Evolutionary conservation across 2,797 vertebrate species (phyloP).

Genomic region (Tragopan temminckii): DNA sequence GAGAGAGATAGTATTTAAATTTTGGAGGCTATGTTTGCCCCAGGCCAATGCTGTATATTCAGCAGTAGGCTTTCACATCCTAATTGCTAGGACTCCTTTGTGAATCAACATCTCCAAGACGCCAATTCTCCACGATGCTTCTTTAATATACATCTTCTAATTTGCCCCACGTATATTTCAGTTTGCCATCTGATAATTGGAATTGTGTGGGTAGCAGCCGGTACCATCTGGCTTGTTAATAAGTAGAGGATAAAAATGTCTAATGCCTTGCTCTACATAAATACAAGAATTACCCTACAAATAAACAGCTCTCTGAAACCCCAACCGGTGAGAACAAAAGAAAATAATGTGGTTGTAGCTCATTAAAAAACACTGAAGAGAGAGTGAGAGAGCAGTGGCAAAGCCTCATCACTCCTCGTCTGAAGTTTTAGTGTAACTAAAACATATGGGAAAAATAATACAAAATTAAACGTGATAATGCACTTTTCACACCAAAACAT

Average conservation of each 20-base stretch:
- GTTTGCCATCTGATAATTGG: slow-evolving; percentile 78
- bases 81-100: slow-evolving; percentile 63
- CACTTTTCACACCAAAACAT: slow-evolving; percentile 75
- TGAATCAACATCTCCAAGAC: slow-evolving; percentile 67
- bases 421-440: slow-evolving; percentile 71
- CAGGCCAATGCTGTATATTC: not conserved
- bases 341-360: slow-evolving; percentile 46
- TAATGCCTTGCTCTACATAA: slow-evolving; percentile 77
- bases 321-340: slow-evolving; percentile 66
- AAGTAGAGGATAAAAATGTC: slow-evolving; percentile 78
- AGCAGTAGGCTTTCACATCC: slow-evolving; percentile 60
- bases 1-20: not conserved
- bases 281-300: slow-evolving; percentile 74
- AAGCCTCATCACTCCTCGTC: slow-evolving; percentile 34
- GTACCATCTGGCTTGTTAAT: slow-evolving; percentile 78
- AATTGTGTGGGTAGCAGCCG: slow-evolving; percentile 75
- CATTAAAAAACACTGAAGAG: slow-evolving; percentile 48
- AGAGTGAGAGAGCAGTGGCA: slow-evolving; percentile 30
- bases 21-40: not conserved
- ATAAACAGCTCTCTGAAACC: slow-evolving; percentile 73
- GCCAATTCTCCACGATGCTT: slow-evolving; percentile 58
- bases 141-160: slow-evolving; percentile 75
- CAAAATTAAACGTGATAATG: slow-evolving; percentile 69
- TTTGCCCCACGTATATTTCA: slow-evolving; percentile 76
- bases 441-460: slow-evolving; percentile 74